Conservation (phyloP, 2,797 vertebrate species). For the Takifugu rubripes region DNA sequence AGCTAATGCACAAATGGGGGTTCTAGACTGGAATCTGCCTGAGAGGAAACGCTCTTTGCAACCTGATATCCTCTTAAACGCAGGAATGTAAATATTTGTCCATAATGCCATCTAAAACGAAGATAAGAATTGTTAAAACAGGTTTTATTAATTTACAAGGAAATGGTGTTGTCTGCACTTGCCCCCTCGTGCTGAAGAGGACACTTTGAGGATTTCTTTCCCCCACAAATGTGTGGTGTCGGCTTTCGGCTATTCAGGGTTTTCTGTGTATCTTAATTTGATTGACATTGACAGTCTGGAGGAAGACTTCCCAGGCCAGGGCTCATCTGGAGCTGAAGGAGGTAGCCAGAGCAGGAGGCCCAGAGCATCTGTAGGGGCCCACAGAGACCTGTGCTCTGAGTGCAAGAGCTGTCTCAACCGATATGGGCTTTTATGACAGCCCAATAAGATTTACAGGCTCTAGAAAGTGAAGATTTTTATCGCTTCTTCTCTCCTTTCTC, state of each 20-base stretch:
- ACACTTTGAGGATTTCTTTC: conserved; percentile 84
- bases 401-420: conserved; percentile 80
- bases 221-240: conserved; percentile 85
- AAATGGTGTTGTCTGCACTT: conserved; percentile 81
- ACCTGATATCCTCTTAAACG: conserved; percentile 88
- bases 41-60: conserved; percentile 84
- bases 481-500: conserved; percentile 85
- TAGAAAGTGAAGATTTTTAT: conserved; percentile 90
- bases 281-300: conserved; percentile 88
- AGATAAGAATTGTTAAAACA: conserved; percentile 90
- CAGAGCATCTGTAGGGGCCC: conserved; percentile 76
- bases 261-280: conserved; percentile 84
- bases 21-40: conserved; percentile 77
- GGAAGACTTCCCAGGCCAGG: conserved; percentile 80
- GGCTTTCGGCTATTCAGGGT: conserved; percentile 81
- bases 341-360: conserved; percentile 78
- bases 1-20: conserved; percentile 70
- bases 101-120: conserved; percentile 84
- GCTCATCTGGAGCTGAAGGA: conserved; percentile 80
- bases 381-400: conserved; percentile 75
- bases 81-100: conserved; percentile 98
- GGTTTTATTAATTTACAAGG: conserved; percentile 89
- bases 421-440: conserved; percentile 89
- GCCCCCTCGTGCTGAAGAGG: conserved; percentile 77
- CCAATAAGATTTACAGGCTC: conserved; percentile 86